phyloP scores from a whole-genome alignment of 2,797 vertebrate genomes.

The Glyptemys insculpta region DNA sequence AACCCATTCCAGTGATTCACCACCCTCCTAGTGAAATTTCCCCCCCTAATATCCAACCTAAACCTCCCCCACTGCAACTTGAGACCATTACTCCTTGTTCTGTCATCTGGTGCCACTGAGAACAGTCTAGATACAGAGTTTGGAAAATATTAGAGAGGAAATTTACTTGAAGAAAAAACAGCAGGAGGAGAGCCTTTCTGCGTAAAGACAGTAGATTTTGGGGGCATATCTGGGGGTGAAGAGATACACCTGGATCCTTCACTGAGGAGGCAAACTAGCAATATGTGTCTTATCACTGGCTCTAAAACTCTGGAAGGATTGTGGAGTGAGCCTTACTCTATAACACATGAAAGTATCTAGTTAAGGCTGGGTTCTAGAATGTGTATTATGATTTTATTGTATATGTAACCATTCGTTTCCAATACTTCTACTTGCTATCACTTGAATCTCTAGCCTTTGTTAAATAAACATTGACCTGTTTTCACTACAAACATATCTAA shows the following conservation, averaged over 20 bases:
- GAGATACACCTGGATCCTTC: background rate
- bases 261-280: background rate
- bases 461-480: too few species aligned
- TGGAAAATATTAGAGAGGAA: background rate
- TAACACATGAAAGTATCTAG: background rate
- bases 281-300: background rate
- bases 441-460: too few species aligned
- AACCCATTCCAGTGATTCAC: too few species aligned
- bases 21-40: too few species aligned
- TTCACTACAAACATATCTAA: too few species aligned
- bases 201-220: background rate
- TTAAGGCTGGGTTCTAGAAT: background rate
- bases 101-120: too few species aligned
- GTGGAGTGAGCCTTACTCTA: background rate
- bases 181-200: background rate
- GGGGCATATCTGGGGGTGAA: too few species aligned
- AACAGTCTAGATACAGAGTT: background rate
- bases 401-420: background rate
- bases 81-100: too few species aligned
- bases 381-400: background rate
- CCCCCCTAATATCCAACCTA: too few species aligned
- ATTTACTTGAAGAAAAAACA: background rate
- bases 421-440: background rate
- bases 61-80: too few species aligned
- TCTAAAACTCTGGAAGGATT: background rate